Evolutionary conservation across 2,113 vertebrate species (phyloP).

Genomic region (Laterallus jamaicensis): DNA sequence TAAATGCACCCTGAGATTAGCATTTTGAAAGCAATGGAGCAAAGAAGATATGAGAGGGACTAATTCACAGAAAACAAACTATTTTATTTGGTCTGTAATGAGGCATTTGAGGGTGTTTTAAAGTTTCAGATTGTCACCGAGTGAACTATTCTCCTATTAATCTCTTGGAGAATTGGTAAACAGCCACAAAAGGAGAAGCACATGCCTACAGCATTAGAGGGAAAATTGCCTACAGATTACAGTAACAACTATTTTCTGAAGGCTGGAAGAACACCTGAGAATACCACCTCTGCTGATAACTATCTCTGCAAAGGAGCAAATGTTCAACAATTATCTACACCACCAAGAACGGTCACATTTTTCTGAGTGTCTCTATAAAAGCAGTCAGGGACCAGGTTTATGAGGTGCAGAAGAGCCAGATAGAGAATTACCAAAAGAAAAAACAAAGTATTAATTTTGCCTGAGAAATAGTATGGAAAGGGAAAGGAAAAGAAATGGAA

Average conservation of each 20-base stretch:
- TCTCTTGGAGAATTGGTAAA: conserved; percentile 40
- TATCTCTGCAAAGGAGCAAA: conserved; percentile 12
- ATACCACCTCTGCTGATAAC: conserved; percentile 28
- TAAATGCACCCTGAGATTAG: conserved; percentile 32
- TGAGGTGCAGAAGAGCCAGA: neutral
- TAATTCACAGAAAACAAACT: conserved; percentile 47
- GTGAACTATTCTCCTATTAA: conserved; percentile 58
- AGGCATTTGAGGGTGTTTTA: conserved; percentile 56
- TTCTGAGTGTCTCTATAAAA: neutral
- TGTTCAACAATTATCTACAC: conserved; percentile 4
- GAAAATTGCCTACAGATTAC: conserved; percentile 47
- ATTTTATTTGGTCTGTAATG: conserved; percentile 33
- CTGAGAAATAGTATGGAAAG: neutral
- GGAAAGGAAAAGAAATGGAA: neutral
- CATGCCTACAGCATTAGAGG: neutral
- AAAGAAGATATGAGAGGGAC: conserved; percentile 20
- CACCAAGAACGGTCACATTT: conserved; percentile 12
- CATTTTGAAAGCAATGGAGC: conserved; percentile 28
- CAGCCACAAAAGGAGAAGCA: conserved; percentile 22
- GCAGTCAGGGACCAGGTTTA: neutral
- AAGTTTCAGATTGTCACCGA: conserved; percentile 50
- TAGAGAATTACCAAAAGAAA: neutral
- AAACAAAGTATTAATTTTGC: neutral
- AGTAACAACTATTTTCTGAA: conserved; percentile 28
- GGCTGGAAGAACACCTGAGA: conserved; percentile 25